Base-by-base conservation (phyloP, 2,797 vertebrate species). In the Staurois parvus region DNA sequence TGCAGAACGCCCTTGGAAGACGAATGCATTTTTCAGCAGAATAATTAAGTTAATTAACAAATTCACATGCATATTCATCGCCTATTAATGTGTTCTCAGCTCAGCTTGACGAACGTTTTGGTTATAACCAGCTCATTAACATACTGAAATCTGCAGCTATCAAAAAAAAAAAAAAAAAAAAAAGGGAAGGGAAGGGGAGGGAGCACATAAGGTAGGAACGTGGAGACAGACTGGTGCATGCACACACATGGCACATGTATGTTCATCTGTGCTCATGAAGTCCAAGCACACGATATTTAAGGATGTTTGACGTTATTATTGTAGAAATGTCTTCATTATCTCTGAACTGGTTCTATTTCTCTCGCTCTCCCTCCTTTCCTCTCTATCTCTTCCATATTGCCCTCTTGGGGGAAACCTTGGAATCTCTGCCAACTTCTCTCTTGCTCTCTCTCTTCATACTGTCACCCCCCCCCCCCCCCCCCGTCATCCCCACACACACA, bases 1-100 rank as follows among this genome's bases (percentile, higher is more conserved):
- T 96, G 97, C 96, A 98, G 97, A 97, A 98, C 97, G 97, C 98
- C 97, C 96, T 98, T 98, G 97, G 97, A 98, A 98, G 97, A 98
- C 96, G 90, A 97, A 98, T 98, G 97, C 91, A 98, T 98, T 98
- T n/a, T 98, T 98, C 97, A 97, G 97, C 97, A 98, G 97, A 98
- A 98, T 98, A 98, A 98, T 98, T 98, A 98, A 98, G 96, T 98
- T 98, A 98, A 98, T 98, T 98, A 98, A 98, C 97, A 98, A 98
- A 98, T 98, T 97, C 96, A 93, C 97, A 98, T 98, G 97, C 97
- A 98, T 98, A 98, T 98, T 98, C 97, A 98, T 98, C 97, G 97
- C 96, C 97, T 97, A 98, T 98, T 98, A 97, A 98, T 97, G 97
- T 98, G 96, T 97, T 96, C 96, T 97, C 96, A 94, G 96, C 94